These are phyloP conservation scores for Hydrophis major DNA, from an alignment of 2,797 vertebrate genomes.

Conservation along the genomic window DNA sequence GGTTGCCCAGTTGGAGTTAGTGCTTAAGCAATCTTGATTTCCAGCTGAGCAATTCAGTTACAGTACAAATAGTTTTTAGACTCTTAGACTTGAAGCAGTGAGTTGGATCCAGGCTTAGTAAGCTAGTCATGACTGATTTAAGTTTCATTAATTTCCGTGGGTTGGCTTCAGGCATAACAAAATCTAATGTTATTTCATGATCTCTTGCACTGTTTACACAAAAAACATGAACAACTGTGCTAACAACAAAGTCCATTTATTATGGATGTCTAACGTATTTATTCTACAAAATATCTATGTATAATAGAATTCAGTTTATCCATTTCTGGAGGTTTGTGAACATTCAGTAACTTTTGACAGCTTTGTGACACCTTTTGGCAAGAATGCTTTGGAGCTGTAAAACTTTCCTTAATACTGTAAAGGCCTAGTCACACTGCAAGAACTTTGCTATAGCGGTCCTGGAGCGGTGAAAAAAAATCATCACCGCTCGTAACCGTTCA, in stretches of 20 bases:
- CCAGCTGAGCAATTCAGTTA: slow-evolving; percentile 16
- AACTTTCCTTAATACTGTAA: not conserved
- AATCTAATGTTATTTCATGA: not conserved
- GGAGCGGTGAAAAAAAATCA: too few relatives aligned
- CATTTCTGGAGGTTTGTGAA: not conserved
- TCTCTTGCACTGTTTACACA: not conserved
- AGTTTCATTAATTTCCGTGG: not conserved
- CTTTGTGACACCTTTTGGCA: not conserved
- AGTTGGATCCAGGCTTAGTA: not conserved
- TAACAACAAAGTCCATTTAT: not conserved
- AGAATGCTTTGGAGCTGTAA: not conserved
- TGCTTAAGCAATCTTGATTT: slow-evolving; percentile 13
- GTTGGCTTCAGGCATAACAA: not conserved
- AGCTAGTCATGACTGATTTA: not conserved
- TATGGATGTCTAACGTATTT: not conserved
- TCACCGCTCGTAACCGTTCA: too few relatives aligned
- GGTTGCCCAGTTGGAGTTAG: slow-evolving; percentile 1
- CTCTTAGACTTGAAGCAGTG: not conserved
- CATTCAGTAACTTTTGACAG: not conserved
- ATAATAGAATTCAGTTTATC: not conserved
- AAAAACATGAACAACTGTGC: not conserved
- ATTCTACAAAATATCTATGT: not conserved
- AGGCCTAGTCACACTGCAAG: too few relatives aligned
- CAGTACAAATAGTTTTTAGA: slow-evolving; percentile 1
- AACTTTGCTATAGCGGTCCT: too few relatives aligned